Percentiles rank a stretch among this genome's conserved stretches.
phyloP scores from a whole-genome alignment of 2,797 vertebrate genomes.

The Platyrinchus mystaceus region DNA sequence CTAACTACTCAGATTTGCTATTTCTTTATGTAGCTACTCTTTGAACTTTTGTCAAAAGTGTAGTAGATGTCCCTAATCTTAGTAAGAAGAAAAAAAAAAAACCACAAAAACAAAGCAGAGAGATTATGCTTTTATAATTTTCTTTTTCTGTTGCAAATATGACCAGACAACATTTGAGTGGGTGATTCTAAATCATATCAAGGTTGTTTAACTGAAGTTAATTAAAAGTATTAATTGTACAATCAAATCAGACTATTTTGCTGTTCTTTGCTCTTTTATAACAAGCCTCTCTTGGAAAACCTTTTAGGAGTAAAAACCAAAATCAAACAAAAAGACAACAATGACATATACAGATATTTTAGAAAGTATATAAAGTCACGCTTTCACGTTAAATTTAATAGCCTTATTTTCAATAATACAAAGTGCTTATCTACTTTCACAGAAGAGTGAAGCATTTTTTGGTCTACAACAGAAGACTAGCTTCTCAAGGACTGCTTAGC shows the following conservation, averaged over 20 bases:
- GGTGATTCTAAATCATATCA: neutral
- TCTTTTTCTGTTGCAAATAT: neutral
- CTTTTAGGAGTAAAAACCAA: neutral
- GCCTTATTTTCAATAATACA: neutral
- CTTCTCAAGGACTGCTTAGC: neutral
- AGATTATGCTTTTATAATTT: neutral
- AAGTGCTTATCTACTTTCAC: neutral
- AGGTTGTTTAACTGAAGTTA: neutral
- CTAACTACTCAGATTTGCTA: neutral
- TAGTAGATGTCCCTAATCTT: neutral
- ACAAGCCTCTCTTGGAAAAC: neutral
- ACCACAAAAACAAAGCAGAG: neutral
- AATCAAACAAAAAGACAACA: neutral
- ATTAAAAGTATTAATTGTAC: neutral
- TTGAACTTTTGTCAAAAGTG: neutral
- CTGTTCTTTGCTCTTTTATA: neutral
- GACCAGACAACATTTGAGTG: neutral
- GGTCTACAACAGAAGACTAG: neutral
- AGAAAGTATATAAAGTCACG: neutral
- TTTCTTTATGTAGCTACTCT: neutral
- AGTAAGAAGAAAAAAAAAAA: neutral
- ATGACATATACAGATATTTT: neutral
- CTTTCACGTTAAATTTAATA: neutral
- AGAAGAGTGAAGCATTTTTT: neutral
- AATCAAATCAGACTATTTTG: neutral